Evolutionary conservation across 1,140 invertebrate genomes (phyloP).

Genomic region (Anastrepha obliqua): DNA sequence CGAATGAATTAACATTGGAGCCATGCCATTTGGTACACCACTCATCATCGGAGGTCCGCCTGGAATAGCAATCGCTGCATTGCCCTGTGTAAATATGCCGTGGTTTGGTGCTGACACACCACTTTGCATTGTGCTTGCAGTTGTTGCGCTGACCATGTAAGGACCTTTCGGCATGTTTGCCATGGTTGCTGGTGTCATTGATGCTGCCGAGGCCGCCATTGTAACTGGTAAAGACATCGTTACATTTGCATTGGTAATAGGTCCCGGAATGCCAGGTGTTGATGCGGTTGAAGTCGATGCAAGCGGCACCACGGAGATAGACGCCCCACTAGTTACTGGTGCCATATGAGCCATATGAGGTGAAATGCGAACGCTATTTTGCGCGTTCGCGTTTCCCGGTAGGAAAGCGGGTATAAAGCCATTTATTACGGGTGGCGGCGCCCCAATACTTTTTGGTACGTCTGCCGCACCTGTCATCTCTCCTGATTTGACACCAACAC

Average conservation of each 20-base stretch:
- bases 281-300: neutral
- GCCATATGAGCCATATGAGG: constrained; percentile 53
- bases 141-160: constrained; percentile 53
- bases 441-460: constrained; percentile 13
- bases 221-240: constrained; percentile 57
- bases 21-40: constrained; percentile 71
- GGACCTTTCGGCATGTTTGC: constrained; percentile 21
- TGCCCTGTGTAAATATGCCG: constrained; percentile 60
- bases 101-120: constrained; percentile 45
- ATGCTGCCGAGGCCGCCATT: constrained; percentile 55
- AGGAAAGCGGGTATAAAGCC: constrained; percentile 54
- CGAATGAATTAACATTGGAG: constrained; percentile 78
- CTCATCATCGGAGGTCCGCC: constrained; percentile 72
- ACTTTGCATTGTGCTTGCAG: constrained; percentile 49
- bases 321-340: constrained; percentile 36
- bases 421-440: constrained; percentile 54
- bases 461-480: neutral
- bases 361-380: constrained; percentile 55
- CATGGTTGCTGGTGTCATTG: constrained; percentile 25
- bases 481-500: constrained; percentile 42
- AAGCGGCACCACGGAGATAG: constrained; percentile 23
- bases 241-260: constrained; percentile 23
- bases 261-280: constrained; percentile 1
- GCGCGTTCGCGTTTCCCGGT: neutral
- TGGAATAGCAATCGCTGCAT: constrained; percentile 63